phyloP scores from a whole-genome alignment of 2,888 invertebrate genomes.

The Coenonympha arcania region DNA sequence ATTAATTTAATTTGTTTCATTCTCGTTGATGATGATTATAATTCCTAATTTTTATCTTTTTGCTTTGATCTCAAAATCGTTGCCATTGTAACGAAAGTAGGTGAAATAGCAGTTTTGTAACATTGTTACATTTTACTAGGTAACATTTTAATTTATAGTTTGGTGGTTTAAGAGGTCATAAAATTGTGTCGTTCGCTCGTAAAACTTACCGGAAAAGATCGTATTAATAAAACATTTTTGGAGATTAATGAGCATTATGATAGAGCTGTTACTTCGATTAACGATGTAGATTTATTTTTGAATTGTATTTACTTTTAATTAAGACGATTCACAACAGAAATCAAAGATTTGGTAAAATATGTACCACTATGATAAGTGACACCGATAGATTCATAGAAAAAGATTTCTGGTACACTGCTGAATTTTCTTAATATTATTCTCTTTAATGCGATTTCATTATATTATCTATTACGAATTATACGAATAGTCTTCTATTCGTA shows the following conservation, averaged over 20 bases:
- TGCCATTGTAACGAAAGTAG: constrained; percentile 7
- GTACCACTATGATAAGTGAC: too few relatives aligned
- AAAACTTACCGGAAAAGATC: not conserved
- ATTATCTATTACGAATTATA: too few relatives aligned
- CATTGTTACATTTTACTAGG: constrained; percentile 2
- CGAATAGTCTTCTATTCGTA: too few relatives aligned
- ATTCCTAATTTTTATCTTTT: constrained; percentile 1
- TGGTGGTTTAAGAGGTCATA: not conserved
- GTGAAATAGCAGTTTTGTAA: constrained; percentile 8
- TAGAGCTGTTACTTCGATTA: not conserved
- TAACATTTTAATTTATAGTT: constrained; percentile 6
- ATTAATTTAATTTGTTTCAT: constrained; percentile 9
- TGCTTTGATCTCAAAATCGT: constrained; percentile 4
- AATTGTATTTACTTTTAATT: not conserved
- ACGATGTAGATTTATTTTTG: not conserved
- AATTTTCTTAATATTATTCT: too few relatives aligned
- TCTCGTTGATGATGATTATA: constrained; percentile 6
- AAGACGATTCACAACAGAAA: not conserved
- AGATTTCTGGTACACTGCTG: too few relatives aligned
- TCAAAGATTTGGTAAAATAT: too few relatives aligned
- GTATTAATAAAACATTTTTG: not conserved
- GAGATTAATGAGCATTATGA: not conserved
- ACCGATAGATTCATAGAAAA: too few relatives aligned
- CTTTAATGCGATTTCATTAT: too few relatives aligned
- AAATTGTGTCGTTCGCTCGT: not conserved